Evolutionary conservation across 2,888 invertebrate genomes (phyloP).

Genomic region (Ectropis crepuscularia): DNA sequence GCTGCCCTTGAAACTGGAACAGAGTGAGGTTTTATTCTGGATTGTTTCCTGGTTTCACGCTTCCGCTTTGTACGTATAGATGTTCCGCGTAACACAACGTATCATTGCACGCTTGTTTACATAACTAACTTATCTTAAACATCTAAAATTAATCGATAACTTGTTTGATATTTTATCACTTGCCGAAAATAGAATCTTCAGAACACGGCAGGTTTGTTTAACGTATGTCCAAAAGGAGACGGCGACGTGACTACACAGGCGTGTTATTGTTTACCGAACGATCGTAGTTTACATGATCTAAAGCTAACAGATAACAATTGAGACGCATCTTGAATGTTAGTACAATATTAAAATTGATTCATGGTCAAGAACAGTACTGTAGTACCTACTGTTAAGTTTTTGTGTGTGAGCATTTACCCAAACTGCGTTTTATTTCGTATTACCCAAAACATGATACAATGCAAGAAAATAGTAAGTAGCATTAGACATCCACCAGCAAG

Average conservation of each 20-base stretch:
- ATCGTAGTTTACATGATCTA: slow-evolving; percentile 30
- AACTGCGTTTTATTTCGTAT: too few relatives aligned
- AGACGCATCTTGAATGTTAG: slow-evolving; percentile 21
- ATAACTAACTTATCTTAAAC: not conserved
- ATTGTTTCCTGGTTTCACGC: too few relatives aligned
- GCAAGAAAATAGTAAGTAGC: too few relatives aligned
- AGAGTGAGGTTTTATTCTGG: too few relatives aligned
- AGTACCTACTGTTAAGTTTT: too few relatives aligned
- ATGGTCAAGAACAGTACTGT: not conserved
- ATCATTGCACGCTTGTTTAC: not conserved
- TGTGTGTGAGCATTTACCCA: too few relatives aligned
- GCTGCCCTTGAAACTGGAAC: too few relatives aligned
- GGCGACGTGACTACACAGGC: slow-evolving; percentile 29
- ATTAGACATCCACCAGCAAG: too few relatives aligned
- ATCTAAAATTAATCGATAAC: not conserved
- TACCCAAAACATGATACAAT: too few relatives aligned
- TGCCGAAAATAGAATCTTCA: slow-evolving; percentile 16
- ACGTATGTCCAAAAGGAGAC: slow-evolving; percentile 22
- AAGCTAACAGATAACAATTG: slow-evolving; percentile 33
- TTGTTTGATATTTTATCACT: slow-evolving; percentile 15
- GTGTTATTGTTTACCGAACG: slow-evolving; percentile 33
- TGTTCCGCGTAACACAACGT: too few relatives aligned
- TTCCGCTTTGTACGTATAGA: too few relatives aligned
- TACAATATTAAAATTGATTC: slow-evolving; percentile 1
- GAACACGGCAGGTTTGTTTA: slow-evolving; percentile 20